Base-by-base conservation (phyloP, 2,797 vertebrate species). In the Zalophus californianus region DNA sequence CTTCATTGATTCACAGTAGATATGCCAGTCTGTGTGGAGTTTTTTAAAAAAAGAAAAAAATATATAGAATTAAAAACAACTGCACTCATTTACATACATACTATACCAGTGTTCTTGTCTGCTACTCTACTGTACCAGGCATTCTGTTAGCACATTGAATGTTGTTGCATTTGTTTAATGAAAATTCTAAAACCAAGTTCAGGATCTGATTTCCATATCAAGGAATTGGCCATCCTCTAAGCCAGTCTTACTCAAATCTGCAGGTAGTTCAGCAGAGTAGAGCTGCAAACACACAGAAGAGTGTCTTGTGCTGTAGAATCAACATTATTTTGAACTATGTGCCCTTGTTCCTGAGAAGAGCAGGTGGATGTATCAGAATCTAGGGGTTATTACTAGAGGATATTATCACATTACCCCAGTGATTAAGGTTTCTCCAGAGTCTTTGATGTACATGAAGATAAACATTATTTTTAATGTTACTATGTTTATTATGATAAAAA, bases 1-100 rank as follows among this genome's bases (percentile, higher is more conserved):
- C 75, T 38, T 97, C 93, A 97, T 94, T 96, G 89, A 95, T 83
- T 97, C 94, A 94, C 86, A 95, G 91, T 95, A 84, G 91, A 87
- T 77, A 84, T 80, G 35, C 44, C 82, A 96, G n/a, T 90, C 44
- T 93, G 72, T 29, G 86, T 79, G 29, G 58, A 27, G 2, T 52
- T 83, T 96, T 86, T 91, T 64, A n/a, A 38, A 84, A 84, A 87
- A 60, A 13, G 8, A 68, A 35, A 91, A 86, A 94, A 93, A n/a
- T n/a, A 10, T 78, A 29, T 13, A 66, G 88, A 91, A 94, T 88
- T 95, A 95, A 94, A 94, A 94, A 62, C 56, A 92, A 89, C 62
- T 72, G 23, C 18, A 44, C 32, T 82, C 15, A 62, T 97, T 96
- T 91, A 60, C 79, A 91, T 78, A 78, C 14, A 60, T 79, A 77